Evolutionary conservation across 2,797 vertebrate genomes (phyloP), one percentile per base, ranked within the genome.

Genomic region (Pangasius sanitwongsei): DNA sequence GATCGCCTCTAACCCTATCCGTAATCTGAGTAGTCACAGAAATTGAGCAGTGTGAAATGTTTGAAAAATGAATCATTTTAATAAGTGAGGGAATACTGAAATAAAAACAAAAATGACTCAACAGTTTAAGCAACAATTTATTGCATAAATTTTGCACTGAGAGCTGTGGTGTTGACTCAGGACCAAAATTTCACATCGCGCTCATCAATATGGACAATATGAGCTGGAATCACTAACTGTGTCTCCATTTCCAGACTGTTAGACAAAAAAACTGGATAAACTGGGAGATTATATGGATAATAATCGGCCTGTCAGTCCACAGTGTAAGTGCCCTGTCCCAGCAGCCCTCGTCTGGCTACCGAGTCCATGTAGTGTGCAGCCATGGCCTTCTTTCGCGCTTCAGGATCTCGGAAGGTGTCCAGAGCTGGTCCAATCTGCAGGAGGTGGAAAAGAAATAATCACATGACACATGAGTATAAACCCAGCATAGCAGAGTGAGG

Each of bases 341-440:
- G 92, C 37, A 86, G 87, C 1, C 94, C 92, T 20, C 69, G 89
- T 85, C 95, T 94, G 9, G 67, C 94, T 0, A 94, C 92, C 0
- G 48, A 82, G 59, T 95, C 96, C 4, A 95, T 95, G 1, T 1
- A 93, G 61, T 94, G 95, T 44, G 95, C 95, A 74, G 90, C 94
- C 70, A 96, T 86, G 0, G 95, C 96, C 86, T 93, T 94, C 89
- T 89, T 94, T 7, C 93, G 94, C 13, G 94, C 91, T 0, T 91
- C 92, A 6, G 89, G 91, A 1, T 94, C 94, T 86, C 95, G 95
- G 93, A 99, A 98, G 61, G 97, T 98, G 81, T 97, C 94, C 1
- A 99, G 96, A 31, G 96, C 96, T 61, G 97, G 90, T 31, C 92
- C 92, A 67, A 96, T 95, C 98, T 98, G 90, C 2, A 3, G 65